phyloP scores from a whole-genome alignment of 2,113 vertebrate species.

The Neolamprologus ventralis region DNA sequence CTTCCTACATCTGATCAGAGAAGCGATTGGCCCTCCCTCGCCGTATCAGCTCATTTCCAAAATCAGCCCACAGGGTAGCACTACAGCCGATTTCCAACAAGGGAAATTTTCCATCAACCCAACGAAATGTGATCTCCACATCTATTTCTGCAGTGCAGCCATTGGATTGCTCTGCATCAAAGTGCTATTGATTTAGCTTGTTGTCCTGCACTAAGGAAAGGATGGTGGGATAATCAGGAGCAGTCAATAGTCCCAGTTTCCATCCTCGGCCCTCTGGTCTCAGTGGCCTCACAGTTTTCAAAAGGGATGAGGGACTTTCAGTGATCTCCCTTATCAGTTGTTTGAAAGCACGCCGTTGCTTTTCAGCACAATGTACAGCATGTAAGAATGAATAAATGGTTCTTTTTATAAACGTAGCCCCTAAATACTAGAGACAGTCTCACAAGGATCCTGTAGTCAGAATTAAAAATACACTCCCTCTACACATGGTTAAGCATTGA shows the following conservation, averaged over 20 bases:
- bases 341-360: background rate
- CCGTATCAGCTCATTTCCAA: background rate
- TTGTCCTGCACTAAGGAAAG: background rate
- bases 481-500: background rate
- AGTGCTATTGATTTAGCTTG: conserved; percentile 35
- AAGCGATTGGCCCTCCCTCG: background rate
- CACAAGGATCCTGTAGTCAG: background rate
- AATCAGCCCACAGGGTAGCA: background rate
- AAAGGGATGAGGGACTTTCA: background rate
- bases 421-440: background rate
- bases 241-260: conserved; percentile 19
- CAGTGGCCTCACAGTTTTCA: background rate
- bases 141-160: conserved; percentile 40
- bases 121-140: conserved; percentile 28
- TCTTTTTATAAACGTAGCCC: background rate
- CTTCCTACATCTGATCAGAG: background rate
- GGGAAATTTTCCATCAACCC: background rate
- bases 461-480: background rate
- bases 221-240: background rate
- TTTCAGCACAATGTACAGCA: background rate
- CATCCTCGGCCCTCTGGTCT: background rate
- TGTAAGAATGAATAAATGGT: background rate
- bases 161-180: conserved; percentile 18
- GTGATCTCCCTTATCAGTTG: background rate
- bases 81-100: conserved; percentile 1